These are phyloP conservation scores for Synchiropus splendidus DNA, from an alignment of 2,113 vertebrate species.

Conservation along the genomic window DNA sequence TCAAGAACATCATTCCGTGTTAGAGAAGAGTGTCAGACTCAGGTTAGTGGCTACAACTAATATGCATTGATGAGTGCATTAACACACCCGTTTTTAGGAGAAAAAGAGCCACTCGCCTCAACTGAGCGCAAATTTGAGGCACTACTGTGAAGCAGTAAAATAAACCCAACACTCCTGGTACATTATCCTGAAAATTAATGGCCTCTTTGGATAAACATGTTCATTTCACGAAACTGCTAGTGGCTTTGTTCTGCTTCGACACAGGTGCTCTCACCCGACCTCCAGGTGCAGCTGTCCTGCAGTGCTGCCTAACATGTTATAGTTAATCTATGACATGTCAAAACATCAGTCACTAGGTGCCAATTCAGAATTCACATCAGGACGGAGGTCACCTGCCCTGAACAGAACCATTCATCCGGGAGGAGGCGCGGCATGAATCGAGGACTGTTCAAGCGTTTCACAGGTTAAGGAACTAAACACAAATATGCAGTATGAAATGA, in stretches of 20 bases:
- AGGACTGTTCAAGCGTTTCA: no score
- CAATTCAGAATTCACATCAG: slow-evolving; percentile 19
- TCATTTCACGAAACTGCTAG: no score
- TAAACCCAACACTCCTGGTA: no score
- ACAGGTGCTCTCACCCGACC: slow-evolving; percentile 41
- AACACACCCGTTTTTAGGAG: no score
- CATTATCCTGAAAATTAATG: no score
- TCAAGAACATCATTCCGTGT: slow-evolving; percentile 11
- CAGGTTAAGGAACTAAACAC: no score
- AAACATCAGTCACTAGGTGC: slow-evolving; percentile 50
- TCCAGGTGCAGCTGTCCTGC: slow-evolving; percentile 48
- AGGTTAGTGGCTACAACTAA: slow-evolving; percentile 1
- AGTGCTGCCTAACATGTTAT: slow-evolving; percentile 41
- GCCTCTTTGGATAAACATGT: slow-evolving; percentile 26
- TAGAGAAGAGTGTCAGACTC: slow-evolving; percentile 8
- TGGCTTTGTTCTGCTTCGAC: slow-evolving; percentile 33
- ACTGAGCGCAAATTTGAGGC: no score
- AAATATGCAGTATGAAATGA: no score
- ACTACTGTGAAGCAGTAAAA: slow-evolving; percentile 19
- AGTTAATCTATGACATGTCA: slow-evolving; percentile 44
- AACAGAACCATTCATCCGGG: slow-evolving; percentile 1
- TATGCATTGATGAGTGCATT: slow-evolving; percentile 1
- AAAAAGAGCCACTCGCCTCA: no score
- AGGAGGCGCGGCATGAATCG: no score
- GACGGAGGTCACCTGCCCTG: slow-evolving; percentile 4